phyloP scores from a whole-genome alignment of 1,140 invertebrate species.

The Zaprionus taronus region DNA sequence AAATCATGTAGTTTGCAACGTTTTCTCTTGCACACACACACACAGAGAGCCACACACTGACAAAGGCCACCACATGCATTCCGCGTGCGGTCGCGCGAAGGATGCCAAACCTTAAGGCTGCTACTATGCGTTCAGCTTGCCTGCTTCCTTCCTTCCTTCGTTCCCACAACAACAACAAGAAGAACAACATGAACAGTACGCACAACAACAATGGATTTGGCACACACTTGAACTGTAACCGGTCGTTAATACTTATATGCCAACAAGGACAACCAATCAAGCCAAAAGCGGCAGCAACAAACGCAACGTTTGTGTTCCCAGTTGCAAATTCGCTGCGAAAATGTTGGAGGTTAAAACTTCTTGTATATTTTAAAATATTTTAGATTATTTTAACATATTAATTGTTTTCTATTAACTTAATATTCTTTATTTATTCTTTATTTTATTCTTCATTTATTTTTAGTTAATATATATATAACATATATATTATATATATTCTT shows the following conservation, averaged over 20 bases:
- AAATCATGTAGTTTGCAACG: constrained; percentile 26
- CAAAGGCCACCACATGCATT: constrained; percentile 36
- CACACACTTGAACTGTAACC: constrained; percentile 39
- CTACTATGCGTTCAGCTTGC: constrained; percentile 33
- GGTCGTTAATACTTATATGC: constrained; percentile 41
- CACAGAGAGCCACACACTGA: neutral
- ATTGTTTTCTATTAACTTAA: neutral
- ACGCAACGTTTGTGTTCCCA: neutral
- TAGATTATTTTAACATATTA: neutral
- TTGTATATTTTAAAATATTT: neutral
- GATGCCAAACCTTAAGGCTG: constrained; percentile 35
- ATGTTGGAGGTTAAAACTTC: neutral
- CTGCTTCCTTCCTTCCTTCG: constrained; percentile 10
- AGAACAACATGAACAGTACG: constrained; percentile 9
- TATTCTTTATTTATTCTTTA: neutral
- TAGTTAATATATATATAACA: too few species aligned
- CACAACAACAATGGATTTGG: constrained; percentile 36
- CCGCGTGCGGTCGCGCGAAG: constrained; percentile 22
- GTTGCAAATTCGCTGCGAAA: neutral
- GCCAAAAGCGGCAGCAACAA: neutral
- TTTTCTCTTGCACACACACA: constrained; percentile 24
- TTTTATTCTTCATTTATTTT: neutral
- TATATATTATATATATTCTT: too few species aligned
- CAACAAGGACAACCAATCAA: constrained; percentile 30
- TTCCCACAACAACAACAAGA: constrained; percentile 14